Evolutionary conservation across 1,140 invertebrate species (phyloP), one percentile per base, ranked within the genome.

Genomic region (Leptinotarsa lineolata): DNA sequence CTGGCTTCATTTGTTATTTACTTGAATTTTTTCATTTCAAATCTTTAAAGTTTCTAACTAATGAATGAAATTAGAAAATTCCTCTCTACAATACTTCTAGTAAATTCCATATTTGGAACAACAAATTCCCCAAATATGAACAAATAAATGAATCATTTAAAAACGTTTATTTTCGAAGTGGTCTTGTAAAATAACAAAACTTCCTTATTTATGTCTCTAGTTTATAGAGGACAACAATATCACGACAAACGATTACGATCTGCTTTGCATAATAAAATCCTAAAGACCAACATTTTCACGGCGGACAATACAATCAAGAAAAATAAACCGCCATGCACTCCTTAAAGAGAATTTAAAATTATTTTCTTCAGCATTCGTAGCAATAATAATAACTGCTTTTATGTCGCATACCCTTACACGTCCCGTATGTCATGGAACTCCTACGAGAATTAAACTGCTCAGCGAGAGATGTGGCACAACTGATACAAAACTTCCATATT

Each of bases 261-360:
- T 67, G 39, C 22, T 67, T 67, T 67, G 39, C 65, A 67, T 67
- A 67, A 67, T 30, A 67, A 67, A 67, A 67, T 30, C 22, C 39
- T 30, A 67, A 39, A 45, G 22, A 16, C 39, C 65, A 39, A 30
- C n/a, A 67, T 39, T 67, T 67, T n/a, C 30, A 67, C 65, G 30
- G 65, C 18, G 24, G 65, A n/a, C 30, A 63, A 20, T 63, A 63
- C 61, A 20, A 16, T 20, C 20, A 21, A 63, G 61, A 13, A 44
- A 59, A 70, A 70, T 24, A 70, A 18, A 70, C 68, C 20, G 24
- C 54, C 15, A 15, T 24, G 21, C 54, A 48, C 44, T 70, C 68
- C 68, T 59, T 70, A 70, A 70, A 70, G 13, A 30, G 54, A 70
- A 70, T 70, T 59, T 30, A 44, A 70, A 70, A 70, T 70, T 70